Percentiles rank a stretch among this genome's conserved stretches.
phyloP scores from a whole-genome alignment of 2,113 vertebrate species.

The Chlorodrepanis virens region DNA sequence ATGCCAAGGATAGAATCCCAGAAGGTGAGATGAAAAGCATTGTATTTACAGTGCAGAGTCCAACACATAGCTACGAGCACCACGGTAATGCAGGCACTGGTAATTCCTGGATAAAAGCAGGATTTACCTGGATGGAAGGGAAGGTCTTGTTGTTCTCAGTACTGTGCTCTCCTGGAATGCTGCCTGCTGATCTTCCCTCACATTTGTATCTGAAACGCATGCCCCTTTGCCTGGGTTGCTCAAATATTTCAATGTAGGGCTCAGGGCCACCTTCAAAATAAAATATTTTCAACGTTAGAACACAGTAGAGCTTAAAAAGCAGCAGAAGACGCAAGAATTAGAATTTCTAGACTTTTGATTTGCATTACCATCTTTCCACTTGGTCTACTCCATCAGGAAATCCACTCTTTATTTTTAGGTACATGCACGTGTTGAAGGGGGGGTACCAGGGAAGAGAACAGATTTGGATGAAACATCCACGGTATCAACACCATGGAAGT shows the following conservation, averaged over 20 bases:
- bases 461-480: background rate
- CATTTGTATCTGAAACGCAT: slow-evolving; percentile 98
- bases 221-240: slow-evolving; percentile 93
- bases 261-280: slow-evolving; percentile 76
- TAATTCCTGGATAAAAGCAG: background rate
- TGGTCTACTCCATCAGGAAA: background rate
- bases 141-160: slow-evolving; percentile 93
- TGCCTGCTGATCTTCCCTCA: slow-evolving; percentile 95
- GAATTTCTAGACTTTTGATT: background rate
- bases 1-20: background rate
- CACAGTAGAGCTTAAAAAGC: background rate
- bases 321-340: background rate
- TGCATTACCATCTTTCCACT: background rate
- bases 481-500: background rate
- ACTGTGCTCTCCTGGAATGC: slow-evolving; percentile 93
- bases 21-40: background rate
- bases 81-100: background rate
- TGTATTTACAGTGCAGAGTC: background rate
- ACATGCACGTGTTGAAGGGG: background rate
- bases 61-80: background rate
- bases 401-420: background rate
- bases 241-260: slow-evolving; percentile 88
- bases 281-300: background rate
- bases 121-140: slow-evolving; percentile 91
- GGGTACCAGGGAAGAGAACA: background rate